Base-by-base conservation (phyloP, 2,888 invertebrate species). In the Drosophila mayaguana region DNA sequence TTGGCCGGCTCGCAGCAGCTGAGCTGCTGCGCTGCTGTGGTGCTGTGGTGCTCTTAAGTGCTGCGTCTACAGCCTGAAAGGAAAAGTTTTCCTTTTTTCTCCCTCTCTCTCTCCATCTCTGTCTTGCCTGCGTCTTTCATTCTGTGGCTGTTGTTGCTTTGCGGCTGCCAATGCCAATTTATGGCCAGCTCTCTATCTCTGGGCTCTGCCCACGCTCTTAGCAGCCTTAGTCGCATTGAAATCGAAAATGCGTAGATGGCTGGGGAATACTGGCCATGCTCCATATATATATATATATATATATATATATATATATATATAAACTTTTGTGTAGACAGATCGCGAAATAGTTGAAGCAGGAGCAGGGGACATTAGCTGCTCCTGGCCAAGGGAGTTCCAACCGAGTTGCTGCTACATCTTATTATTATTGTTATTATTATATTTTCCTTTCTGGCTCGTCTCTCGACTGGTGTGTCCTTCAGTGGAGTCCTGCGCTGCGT, bases 161-260 rank as follows among this genome's bases (percentile, higher is more conserved):
- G 87, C 60, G 78, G 78, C 73, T 89, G 83, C 86, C 83, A 85
- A 71, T 88, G 89, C 86, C 89, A 89, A 88, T 86, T 88, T 79
- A 81, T 80, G 68, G 74, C 55, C 75, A 66, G 74, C 51, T 20
- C 34, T 42, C 54, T 34, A 50, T 46, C 50, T 48, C 16, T 16
- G 46, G 46, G 16, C 38, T 38, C 38, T 16, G 28, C 38, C 14
- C 38, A 2, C 36, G 5, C 14, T 5, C 36, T 14, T 14, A 4
- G 2, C 8, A 11, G 32, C 32, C 11, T 32, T 32, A 32, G 32
- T n/a, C 77, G 72, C 79, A 83, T 78, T 82, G 81, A 86, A 86
- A 89, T 89, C 86, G 90, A 87, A 87, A 87, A 89, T 89, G 81
- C 88, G 88, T 76, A 67, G 64, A 22, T 55, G 60, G 64, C 89